Percentiles rank a stretch among this genome's conserved stretches.
These are phyloP conservation scores for Campopleginae sp. DNA, from an alignment of 2,888 invertebrate genomes.

Conservation along the genomic window DNA sequence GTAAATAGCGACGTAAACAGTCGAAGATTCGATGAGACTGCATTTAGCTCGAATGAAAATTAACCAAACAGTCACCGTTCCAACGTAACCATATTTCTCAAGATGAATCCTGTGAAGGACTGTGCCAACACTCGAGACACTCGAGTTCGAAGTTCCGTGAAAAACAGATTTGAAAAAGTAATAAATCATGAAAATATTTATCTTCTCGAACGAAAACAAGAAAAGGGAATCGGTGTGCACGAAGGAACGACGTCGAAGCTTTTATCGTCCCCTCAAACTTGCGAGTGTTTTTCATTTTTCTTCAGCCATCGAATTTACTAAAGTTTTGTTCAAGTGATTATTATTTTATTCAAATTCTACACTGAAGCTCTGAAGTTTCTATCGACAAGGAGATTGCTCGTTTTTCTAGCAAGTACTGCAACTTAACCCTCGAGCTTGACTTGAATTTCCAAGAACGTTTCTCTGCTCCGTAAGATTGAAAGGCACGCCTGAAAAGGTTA, in stretches of 20 bases:
- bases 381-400: not conserved
- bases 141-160: not conserved
- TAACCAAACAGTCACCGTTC: too few species aligned
- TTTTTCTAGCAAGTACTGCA: not conserved
- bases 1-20: too few species aligned
- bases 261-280: not conserved
- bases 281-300: not conserved
- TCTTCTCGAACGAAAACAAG: not conserved
- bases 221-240: not conserved
- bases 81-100: too few species aligned
- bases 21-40: too few species aligned
- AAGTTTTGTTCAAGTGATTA: slow-evolving; percentile 2
- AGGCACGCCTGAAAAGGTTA: not conserved
- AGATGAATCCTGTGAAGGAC: too few species aligned
- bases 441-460: not conserved
- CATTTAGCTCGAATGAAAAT: too few species aligned
- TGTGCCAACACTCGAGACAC: too few species aligned
- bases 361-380: not conserved
- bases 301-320: not conserved
- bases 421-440: not conserved
- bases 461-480: not conserved
- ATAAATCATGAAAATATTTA: not conserved
- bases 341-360: not conserved
- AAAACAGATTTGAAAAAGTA: not conserved
- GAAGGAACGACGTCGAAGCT: not conserved